These are phyloP conservation scores for Rhopalosiphum maidis DNA, from an alignment of 1,140 invertebrate species.

Conservation along the genomic window DNA sequence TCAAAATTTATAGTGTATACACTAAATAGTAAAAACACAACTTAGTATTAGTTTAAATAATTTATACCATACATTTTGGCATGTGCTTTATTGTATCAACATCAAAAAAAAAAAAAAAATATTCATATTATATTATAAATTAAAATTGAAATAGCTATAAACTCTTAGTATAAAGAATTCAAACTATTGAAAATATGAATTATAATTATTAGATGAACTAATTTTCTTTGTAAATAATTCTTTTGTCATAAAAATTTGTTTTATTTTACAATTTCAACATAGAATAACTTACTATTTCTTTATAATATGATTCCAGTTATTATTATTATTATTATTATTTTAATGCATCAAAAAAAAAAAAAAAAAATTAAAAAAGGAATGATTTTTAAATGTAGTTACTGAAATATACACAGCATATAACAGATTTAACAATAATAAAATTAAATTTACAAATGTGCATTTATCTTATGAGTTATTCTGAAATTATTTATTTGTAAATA, in stretches of 20 bases:
- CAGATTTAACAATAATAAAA: neutral
- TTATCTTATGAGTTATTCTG: neutral
- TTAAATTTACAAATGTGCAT: neutral
- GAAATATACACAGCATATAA: neutral
- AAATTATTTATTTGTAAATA: neutral
- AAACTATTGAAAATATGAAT: neutral
- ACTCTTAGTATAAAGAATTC: neutral
- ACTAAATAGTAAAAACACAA: too few relatives aligned
- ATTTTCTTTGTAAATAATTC: neutral
- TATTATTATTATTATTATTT: neutral
- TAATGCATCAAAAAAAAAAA: neutral
- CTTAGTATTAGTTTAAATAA: too few relatives aligned
- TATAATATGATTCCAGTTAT: neutral
- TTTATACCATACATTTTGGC: too few relatives aligned
- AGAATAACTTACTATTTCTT: neutral
- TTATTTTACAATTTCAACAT: neutral
- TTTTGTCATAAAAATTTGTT: neutral
- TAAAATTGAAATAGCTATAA: too few relatives aligned
- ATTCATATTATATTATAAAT: too few relatives aligned
- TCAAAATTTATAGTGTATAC: too few relatives aligned
- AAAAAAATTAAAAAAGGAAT: neutral
- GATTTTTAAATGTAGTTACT: neutral
- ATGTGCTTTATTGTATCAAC: too few relatives aligned
- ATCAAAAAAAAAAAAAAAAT: too few relatives aligned
- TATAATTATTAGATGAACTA: neutral